Conservation (phyloP, 2,888 invertebrate species). For the Mesorhabditis belari region DNA sequence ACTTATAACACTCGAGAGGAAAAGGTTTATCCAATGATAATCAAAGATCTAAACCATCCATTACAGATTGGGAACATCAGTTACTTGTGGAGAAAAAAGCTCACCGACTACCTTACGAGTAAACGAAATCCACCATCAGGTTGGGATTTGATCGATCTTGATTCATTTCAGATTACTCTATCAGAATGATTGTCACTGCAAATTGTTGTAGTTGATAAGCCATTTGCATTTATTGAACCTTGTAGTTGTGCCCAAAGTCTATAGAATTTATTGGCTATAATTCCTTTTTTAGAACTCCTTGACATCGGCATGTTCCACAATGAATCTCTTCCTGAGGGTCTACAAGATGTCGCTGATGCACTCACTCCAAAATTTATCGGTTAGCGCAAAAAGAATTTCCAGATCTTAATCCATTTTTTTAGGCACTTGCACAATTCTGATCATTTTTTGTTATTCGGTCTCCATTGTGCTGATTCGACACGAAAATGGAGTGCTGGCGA, state of each 20-base stretch:
- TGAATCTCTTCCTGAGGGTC: slow-evolving; percentile 46
- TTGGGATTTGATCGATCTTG: no score
- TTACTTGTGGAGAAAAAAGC: slow-evolving; percentile 37
- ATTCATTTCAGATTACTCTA: no score
- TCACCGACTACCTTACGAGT: slow-evolving; percentile 39
- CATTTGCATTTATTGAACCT: no score
- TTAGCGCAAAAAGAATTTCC: neutral
- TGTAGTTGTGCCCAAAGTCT: no score
- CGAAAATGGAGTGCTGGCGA: slow-evolving; percentile 27
- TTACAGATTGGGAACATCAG: slow-evolving; percentile 32
- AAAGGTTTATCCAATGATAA: slow-evolving; percentile 20
- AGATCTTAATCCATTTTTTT: slow-evolving; percentile 1
- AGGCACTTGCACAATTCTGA: slow-evolving; percentile 37
- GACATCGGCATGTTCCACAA: slow-evolving; percentile 51
- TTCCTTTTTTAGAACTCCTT: slow-evolving; percentile 33
- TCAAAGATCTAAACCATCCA: neutral
- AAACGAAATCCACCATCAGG: slow-evolving; percentile 40
- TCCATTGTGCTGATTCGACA: slow-evolving; percentile 46
- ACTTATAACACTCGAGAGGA: slow-evolving; percentile 50
- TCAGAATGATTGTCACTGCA: no score
- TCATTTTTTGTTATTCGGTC: slow-evolving; percentile 43
- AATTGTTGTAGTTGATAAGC: no score
- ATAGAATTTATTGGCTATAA: no score
- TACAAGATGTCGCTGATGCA: slow-evolving; percentile 41
- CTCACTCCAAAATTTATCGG: slow-evolving; percentile 31